Percentiles rank a stretch among this genome's conserved stretches.
Conservation (phyloP, 2,113 vertebrate genomes). For the Trachemys scripta region DNA sequence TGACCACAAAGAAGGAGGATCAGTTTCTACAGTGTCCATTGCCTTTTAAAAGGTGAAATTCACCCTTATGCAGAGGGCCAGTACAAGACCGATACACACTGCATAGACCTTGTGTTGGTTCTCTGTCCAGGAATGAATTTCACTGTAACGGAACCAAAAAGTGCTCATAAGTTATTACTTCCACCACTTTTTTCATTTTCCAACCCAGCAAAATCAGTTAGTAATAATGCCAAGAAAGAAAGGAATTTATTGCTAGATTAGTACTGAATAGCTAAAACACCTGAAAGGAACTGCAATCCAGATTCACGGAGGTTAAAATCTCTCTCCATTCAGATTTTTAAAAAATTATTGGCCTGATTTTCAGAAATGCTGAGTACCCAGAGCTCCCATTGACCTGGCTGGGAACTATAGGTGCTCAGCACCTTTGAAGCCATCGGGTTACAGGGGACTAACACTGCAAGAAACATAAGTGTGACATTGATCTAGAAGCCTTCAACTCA, state of each 20-base stretch:
- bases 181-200: neutral
- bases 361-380: rapidly evolving
- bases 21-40: neutral
- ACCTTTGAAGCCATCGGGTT: neutral
- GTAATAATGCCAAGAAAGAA: neutral
- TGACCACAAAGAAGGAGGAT: neutral
- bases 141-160: neutral
- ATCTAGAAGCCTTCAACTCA: neutral
- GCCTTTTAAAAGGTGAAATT: neutral
- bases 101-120: neutral
- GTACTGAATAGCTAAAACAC: neutral
- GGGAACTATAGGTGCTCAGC: neutral
- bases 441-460: rapidly evolving
- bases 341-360: neutral
- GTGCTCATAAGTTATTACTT: neutral
- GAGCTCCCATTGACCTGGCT: neutral
- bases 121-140: neutral
- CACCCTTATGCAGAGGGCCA: neutral
- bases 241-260: neutral
- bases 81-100: neutral
- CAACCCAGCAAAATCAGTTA: neutral
- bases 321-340: neutral
- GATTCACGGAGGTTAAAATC: neutral
- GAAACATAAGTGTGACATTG: neutral
- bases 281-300: neutral